A percentile compares a stretch with the other conserved stretches of the same genome.
Evolutionary conservation across 1,140 invertebrate species (phyloP).

Genomic region (Pseudoatta argentina): DNA sequence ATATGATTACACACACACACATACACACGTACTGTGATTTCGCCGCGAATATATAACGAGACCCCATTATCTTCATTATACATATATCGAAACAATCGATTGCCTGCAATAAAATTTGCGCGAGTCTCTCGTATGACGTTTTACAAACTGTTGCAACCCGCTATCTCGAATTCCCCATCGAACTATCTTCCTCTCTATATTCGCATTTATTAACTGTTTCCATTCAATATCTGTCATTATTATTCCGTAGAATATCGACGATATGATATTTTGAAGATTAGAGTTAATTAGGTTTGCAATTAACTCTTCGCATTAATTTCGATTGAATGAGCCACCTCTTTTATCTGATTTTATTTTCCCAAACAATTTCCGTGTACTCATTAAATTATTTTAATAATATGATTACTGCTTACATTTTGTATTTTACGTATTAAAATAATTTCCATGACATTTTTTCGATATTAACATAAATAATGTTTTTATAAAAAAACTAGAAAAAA

Average conservation of each 20-base stretch:
- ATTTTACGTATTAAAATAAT: not conserved
- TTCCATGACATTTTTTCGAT: not conserved
- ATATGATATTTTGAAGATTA: constrained; percentile 33
- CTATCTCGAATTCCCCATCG: constrained; percentile 18
- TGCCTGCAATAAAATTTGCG: constrained; percentile 70
- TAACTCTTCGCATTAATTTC: not conserved
- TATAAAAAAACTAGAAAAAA: not conserved
- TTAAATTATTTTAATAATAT: constrained; percentile 44
- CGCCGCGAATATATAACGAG: constrained; percentile 58
- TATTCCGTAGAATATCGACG: constrained; percentile 12
- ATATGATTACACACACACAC: constrained; percentile 58
- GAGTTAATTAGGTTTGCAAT: constrained; percentile 45
- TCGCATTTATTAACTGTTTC: constrained; percentile 11
- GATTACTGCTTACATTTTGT: not conserved
- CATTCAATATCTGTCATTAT: constrained; percentile 53
- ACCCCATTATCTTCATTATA: constrained; percentile 52
- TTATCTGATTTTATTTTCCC: constrained; percentile 27
- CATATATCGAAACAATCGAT: constrained; percentile 71
- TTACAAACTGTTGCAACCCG: constrained; percentile 26
- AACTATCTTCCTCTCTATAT: not conserved
- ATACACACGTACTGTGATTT: constrained; percentile 68
- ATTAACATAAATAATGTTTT: not conserved
- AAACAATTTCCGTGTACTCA: constrained; percentile 2
- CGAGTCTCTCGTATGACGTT: constrained; percentile 58
- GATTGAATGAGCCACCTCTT: not conserved